A percentile compares a stretch with the other conserved stretches of the same genome.
Conservation (phyloP, 2,113 vertebrate genomes). For the Onychostoma macrolepis region DNA sequence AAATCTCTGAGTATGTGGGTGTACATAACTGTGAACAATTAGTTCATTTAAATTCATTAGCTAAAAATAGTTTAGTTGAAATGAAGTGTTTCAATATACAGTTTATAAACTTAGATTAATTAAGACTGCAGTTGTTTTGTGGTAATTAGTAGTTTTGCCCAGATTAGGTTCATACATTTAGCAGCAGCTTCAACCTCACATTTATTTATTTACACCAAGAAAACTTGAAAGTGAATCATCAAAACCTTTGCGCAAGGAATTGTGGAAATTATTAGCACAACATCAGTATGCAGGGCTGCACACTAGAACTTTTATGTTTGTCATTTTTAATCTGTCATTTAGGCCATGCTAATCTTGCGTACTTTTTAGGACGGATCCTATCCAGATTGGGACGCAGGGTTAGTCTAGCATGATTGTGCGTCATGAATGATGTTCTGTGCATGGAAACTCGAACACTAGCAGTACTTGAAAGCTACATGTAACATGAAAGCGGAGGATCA, state of each 20-base stretch:
- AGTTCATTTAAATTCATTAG: neutral
- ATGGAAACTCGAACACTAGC: neutral
- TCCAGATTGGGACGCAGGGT: neutral
- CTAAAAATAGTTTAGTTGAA: neutral
- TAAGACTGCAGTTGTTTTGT: neutral
- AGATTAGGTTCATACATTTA: neutral
- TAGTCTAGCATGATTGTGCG: slow-evolving; percentile 22
- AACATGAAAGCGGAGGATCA: slow-evolving; percentile 28
- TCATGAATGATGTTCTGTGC: neutral
- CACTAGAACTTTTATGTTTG: neutral
- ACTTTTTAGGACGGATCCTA: too few relatives aligned
- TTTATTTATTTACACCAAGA: neutral
- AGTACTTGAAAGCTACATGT: neutral
- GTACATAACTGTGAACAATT: neutral
- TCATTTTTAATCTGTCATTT: neutral
- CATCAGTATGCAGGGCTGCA: neutral
- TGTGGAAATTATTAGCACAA: neutral
- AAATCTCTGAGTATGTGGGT: neutral
- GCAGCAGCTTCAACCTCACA: neutral
- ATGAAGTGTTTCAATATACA: neutral
- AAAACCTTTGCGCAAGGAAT: neutral
- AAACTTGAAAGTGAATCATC: neutral
- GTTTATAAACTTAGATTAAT: neutral
- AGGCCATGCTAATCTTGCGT: too few relatives aligned
- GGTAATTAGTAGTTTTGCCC: neutral